Base-by-base conservation (phyloP, 2,113 vertebrate genomes). In the Gymnarchus niloticus region DNA sequence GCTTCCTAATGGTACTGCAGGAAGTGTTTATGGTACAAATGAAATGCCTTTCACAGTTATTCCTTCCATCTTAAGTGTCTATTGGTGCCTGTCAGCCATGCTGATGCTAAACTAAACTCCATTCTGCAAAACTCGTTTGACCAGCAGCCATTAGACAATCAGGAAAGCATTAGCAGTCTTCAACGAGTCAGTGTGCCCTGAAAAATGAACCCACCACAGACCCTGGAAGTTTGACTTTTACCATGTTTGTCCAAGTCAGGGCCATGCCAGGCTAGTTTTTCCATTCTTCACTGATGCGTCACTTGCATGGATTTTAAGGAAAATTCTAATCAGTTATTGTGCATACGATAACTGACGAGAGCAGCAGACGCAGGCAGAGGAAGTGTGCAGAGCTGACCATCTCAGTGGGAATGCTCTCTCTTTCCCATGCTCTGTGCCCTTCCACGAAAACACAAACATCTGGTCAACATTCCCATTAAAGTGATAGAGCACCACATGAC, bases 341-440 rank as follows among this genome's bases (percentile, higher is more conserved):
- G 14, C 9, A 41, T 37, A n/a, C 56, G 82, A 86, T 87, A 6
- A 46, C 6, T 25, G 9, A 78, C 9, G 49, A 81, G 1, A 6
- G n/a, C 3, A 3, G 46, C 7, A 78, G 3, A 23, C 48, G 77
- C 77, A 48, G 46, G 28, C 12, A 76, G 37, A 5, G 77, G 51
- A 80, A 83, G 61, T 56, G 2, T 19, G 21, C 25, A 48, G 33
- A 85, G 52, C 17, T 65, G 33, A 48, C 21, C 0, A 59, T 48
- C 78, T 56, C 41, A 87, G 83, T 88, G 87, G 88, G 91, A 92
- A 91, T 83, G 57, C 23, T 85, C 65, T 65, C 81, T 88, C n/a
- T 92, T 92, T 93, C 92, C 91, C 92, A 93, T 90, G 88, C 85
- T 61, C 85, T 81, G 44, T 48, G 59, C 52, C 51, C 51, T 56